Base-by-base conservation (phyloP, 2,888 invertebrate genomes). In the Nomada fabriciana region DNA sequence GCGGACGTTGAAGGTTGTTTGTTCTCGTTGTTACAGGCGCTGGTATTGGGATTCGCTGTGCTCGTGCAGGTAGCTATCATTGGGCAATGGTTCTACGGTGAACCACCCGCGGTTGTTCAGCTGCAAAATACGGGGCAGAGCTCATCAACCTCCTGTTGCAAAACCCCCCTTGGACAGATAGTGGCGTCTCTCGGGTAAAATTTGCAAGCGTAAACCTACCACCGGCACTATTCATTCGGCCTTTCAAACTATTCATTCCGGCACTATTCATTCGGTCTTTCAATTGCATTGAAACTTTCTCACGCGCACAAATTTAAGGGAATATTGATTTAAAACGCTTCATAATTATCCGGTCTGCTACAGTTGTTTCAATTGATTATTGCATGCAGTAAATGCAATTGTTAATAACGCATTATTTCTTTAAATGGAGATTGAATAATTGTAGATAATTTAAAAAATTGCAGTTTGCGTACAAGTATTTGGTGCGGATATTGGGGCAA, bases 31-130 rank as follows among this genome's bases (percentile, higher is more conserved):
- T 83, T 82, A 13, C 87, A 93, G 93, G 95, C 95, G 84, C 95
- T 98, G 43, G 95, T 99, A 89, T 95, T 98, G 87, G 96, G 98
- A 90, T 98, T 98, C 93, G 98, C 98, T 42, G 97, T 98, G 80
- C 96, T 98, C 92, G 98, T 98, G 86, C 98, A 98, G 95, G 96
- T 97, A 89, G 97, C 97, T 75, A 97, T 97, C 88, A 97, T 97
- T 72, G 96, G 96, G 25, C 97, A 98, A 94, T 98, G 98, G 98
- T 95, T 98, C 86, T 95, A 97, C 80, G 97, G 97, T 15, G 96
- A 96, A 85, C 97, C 97, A n/a, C 97, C 97, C 2, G 94, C 94
- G 69, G 91, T 92, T 18, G 82, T 91, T 81, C 91, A 91, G 81
- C 81, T 90, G 68, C 91, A 89, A 74, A 85, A 71, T 43, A 61